These are phyloP conservation scores for Choreutis nemorana DNA, from an alignment of 2,888 invertebrate species.

Conservation along the genomic window DNA sequence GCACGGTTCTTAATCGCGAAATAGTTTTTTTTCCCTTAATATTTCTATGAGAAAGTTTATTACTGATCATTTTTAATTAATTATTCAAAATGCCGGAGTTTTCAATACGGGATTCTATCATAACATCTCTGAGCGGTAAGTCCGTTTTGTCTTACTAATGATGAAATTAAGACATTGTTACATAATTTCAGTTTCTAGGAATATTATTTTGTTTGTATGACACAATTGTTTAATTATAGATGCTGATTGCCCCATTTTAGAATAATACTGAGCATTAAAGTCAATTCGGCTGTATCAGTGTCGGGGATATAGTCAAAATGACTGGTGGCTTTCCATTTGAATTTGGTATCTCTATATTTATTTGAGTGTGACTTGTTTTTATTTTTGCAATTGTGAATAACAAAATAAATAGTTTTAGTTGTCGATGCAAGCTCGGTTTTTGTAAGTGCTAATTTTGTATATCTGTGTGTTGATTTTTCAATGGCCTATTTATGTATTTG, in stretches of 20 bases:
- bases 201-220: constrained; percentile 37
- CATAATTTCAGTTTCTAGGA: constrained; percentile 46
- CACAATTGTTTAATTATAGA: constrained; percentile 58
- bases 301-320: constrained; percentile 13
- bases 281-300: too few relatives aligned
- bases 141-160: constrained; percentile 8
- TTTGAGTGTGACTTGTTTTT: not conserved
- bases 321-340: constrained; percentile 15
- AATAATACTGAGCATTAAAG: constrained; percentile 20
- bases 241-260: constrained; percentile 31
- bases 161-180: constrained; percentile 23
- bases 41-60: not conserved
- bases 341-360: constrained; percentile 16
- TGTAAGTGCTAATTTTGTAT: too few relatives aligned
- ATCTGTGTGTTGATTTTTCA: too few relatives aligned
- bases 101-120: constrained; percentile 39
- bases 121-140: constrained; percentile 47
- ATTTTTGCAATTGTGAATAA: not conserved
- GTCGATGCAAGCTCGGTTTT: too few relatives aligned
- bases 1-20: not conserved
- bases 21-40: not conserved
- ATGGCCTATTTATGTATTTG: too few relatives aligned
- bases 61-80: not conserved
- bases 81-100: constrained; percentile 37
- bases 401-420: too few relatives aligned